Evolutionary conservation across 2,113 vertebrate genomes (phyloP), one percentile per base, ranked within the genome.

Genomic region (Thymallus thymallus): DNA sequence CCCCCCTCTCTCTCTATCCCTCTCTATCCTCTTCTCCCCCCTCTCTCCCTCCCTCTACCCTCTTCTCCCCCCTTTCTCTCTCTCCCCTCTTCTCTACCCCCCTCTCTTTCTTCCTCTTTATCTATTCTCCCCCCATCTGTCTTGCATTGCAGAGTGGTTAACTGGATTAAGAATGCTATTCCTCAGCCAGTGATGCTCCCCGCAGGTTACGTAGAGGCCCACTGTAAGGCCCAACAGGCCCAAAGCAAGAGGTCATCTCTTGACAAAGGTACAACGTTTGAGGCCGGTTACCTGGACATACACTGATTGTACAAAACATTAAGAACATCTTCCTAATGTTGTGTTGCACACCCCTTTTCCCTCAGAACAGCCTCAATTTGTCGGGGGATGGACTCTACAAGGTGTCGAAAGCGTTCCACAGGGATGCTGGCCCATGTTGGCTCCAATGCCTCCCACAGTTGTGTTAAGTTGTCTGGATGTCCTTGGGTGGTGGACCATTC

Each of bases 131-230:
- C 22, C 69, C 12, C 48, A 18, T 76, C 51, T 75, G 24, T 23
- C 16, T 65, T 22, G 26, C 23, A 45, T 35, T 73, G 63, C 79
- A 94, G 93, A 0, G 45, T 94, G 80, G 82, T 91, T 71, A 81
- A 64, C 6, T 94, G 93, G 93, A 83, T 94, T 55, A 93, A 88
- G 79, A 91, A 93, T 13, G 89, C 89, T 3, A 78, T 94, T 1
- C 92, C 92, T 14, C 91, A 94, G 55, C 90, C 91, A 0, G 71
- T 82, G 45, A 68, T 85, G n/a, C 16, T 18, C 3, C 86, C 85
- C 23, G 78, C 91, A 71, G 86, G 87, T 80, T 71, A 68, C 3
- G 74, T 82, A 12, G 76, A 70, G 20, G 9, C 67, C 71, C 0
- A 6, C 23, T 20, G 85, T 86, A 35, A 12, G 48, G 48, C 48